Base-by-base conservation (phyloP, 2,888 invertebrate genomes). In the Ophioninae sp. region DNA sequence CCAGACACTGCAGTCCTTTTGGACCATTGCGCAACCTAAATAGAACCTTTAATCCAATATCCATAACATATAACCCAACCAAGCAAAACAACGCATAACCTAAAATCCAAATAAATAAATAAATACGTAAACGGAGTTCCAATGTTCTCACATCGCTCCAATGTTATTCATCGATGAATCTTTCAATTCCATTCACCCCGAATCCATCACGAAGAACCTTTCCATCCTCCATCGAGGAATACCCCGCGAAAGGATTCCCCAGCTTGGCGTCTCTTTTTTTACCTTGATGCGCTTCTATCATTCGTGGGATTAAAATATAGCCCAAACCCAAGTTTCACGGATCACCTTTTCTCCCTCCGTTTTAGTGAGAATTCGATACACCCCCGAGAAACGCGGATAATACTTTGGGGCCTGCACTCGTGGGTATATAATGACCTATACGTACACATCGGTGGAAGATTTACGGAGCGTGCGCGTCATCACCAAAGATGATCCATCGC, bases 291-390 rank as follows among this genome's bases (percentile, higher is more conserved):
- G 30, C 30, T 30, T 30, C 30, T 30, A 30, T 30, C 30, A 30
- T 30, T 30, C 30, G 30, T 30, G 30, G 30, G 30, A 30, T 30
- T 30, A 30, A 65, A 64, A 65, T 44, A 39, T 57, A 67, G 8
- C n/a, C 23, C 20, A 74, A 44, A 30, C 41, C 30, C 67, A 21
- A 21, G 65, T 73, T 44, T 62, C 80, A 13, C 64, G 77, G 69
- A 61, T 21, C 0, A 64, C 41, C 50, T 44, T 65, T 64, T 83
- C 77, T 77, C 62, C 62, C 69, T 56, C 30, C 30, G 30, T 72
- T 83, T 79, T 69, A 80, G 73, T 77, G 56, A 77, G 77, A 80
- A 83, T 83, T 80, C 80, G 83, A 83, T 80, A 80, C 73, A 77
- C 69, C 59, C 64, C 73, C 13, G 44, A 56, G 73, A 77, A 80